A percentile compares a stretch with the other conserved stretches of the same genome.
phyloP scores from a whole-genome alignment of 2,888 invertebrate genomes.

The Loripinus fragilis region DNA sequence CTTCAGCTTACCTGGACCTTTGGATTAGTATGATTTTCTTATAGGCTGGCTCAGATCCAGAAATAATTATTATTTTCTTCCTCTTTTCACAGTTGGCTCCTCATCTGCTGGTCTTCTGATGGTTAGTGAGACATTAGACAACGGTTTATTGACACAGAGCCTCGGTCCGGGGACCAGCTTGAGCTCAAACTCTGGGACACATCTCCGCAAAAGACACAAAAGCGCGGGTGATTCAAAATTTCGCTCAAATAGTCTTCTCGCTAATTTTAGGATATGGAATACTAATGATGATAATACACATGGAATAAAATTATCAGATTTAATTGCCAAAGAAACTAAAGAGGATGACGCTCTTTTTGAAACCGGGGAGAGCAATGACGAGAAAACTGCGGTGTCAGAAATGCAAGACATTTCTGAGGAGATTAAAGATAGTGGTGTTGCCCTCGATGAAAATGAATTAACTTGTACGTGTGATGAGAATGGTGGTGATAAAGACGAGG shows the following conservation, averaged over 20 bases:
- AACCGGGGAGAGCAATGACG: constrained; percentile 40
- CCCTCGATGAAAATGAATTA: constrained; percentile 61
- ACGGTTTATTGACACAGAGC: constrained; percentile 52
- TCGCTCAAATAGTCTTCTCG: constrained; percentile 73
- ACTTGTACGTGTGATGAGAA: constrained; percentile 21
- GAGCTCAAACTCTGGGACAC: constrained; percentile 54
- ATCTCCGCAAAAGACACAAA: constrained; percentile 81
- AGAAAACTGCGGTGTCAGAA: constrained; percentile 33
- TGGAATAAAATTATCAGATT: constrained; percentile 60
- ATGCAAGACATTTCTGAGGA: constrained; percentile 54
- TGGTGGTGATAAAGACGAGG: constrained; percentile 8
- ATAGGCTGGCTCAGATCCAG: no score
- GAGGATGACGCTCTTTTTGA: constrained; percentile 48
- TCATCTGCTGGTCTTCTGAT: constrained; percentile 86
- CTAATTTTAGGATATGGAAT: constrained; percentile 67
- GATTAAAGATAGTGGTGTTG: constrained; percentile 73
- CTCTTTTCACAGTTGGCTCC: constrained; percentile 81
- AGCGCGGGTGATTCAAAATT: constrained; percentile 73
- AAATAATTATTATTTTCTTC: no score
- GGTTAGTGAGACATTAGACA: constrained; percentile 75
- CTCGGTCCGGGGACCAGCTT: constrained; percentile 54
- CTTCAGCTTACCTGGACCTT: no score
- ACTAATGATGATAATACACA: constrained; percentile 57
- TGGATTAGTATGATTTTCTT: no score
- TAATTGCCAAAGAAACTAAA: constrained; percentile 51